Conservation (phyloP, 2,888 invertebrate species). For the Caenorhabditis becei region DNA sequence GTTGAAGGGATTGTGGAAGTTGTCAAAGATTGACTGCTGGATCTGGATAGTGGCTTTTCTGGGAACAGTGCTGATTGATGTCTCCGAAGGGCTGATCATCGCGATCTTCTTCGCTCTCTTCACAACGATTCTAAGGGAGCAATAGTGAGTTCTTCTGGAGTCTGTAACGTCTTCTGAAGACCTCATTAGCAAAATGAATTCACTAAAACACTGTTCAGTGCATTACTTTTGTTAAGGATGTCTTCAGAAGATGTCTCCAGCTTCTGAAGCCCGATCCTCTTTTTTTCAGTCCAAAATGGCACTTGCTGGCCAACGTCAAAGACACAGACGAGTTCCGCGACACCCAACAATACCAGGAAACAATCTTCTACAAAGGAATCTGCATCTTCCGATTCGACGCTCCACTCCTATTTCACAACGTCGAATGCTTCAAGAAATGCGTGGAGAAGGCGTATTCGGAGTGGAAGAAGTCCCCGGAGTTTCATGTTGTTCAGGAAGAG, state of each 20-base stretch:
- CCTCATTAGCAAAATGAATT: too few relatives aligned
- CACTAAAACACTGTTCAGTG: too few relatives aligned
- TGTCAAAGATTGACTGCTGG: constrained; percentile 82
- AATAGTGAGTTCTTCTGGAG: constrained; percentile 76
- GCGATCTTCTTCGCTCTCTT: constrained; percentile 80
- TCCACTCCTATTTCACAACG: constrained; percentile 83
- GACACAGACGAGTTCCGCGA: constrained; percentile 78
- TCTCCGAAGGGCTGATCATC: constrained; percentile 79
- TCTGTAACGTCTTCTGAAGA: too few relatives aligned
- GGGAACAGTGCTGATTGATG: constrained; percentile 79
- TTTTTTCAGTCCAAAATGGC: constrained; percentile 77
- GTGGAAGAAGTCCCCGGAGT: constrained; percentile 69
- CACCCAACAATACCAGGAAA: constrained; percentile 72
- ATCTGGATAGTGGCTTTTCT: constrained; percentile 81
- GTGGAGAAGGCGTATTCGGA: constrained; percentile 61
- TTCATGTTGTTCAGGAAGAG: constrained; percentile 57
- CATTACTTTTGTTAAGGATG: too few relatives aligned
- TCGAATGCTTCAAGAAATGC: constrained; percentile 79
- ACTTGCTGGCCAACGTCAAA: constrained; percentile 74
- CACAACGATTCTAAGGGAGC: constrained; percentile 81
- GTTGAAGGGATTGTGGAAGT: constrained; percentile 75
- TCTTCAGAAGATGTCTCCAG: too few relatives aligned
- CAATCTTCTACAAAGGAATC: constrained; percentile 78
- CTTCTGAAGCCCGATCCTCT: too few relatives aligned
- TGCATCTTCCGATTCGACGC: constrained; percentile 84